phyloP scores from a whole-genome alignment of 2,113 vertebrate species.

The Pachyramphus minor region DNA sequence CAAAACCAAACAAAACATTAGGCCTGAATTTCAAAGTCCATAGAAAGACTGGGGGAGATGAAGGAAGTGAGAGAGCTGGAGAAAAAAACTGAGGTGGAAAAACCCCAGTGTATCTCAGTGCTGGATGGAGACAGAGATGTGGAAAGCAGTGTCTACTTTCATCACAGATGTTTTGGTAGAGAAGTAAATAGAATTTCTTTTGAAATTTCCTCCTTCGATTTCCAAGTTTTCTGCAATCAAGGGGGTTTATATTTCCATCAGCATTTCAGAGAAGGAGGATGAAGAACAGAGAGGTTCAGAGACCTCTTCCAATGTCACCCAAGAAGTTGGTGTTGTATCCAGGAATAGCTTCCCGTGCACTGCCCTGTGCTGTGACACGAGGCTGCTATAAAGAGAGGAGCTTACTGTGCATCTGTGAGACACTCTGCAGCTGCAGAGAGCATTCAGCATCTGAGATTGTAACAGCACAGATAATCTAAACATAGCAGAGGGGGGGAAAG shows the following conservation, averaged over 20 bases:
- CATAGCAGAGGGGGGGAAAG: not conserved
- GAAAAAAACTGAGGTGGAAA: not conserved
- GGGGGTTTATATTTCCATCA: not conserved
- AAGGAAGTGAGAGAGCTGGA: not conserved
- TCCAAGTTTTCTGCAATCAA: constrained; percentile 12
- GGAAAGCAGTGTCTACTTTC: not conserved
- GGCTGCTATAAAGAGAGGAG: constrained; percentile 1
- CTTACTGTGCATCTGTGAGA: constrained; percentile 28
- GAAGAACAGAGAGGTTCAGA: not conserved
- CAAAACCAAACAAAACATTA: not conserved
- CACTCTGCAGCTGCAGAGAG: constrained; percentile 13
- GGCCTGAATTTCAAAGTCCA: not conserved
- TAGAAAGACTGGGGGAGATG: not conserved
- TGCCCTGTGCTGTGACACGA: not conserved
- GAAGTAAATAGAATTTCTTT: constrained; percentile 27
- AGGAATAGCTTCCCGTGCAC: not conserved
- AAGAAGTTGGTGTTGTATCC: not conserved
- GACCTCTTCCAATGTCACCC: not conserved
- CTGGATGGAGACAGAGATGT: not conserved
- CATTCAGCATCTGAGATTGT: not conserved
- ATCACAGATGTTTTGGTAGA: not conserved
- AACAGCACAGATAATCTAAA: not conserved
- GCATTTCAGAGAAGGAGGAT: not conserved
- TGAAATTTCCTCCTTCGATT: not conserved
- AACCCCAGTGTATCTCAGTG: not conserved